These are phyloP conservation scores for Gymnoscelis rufifasciata DNA, from an alignment of 2,888 invertebrate species.

Conservation along the genomic window DNA sequence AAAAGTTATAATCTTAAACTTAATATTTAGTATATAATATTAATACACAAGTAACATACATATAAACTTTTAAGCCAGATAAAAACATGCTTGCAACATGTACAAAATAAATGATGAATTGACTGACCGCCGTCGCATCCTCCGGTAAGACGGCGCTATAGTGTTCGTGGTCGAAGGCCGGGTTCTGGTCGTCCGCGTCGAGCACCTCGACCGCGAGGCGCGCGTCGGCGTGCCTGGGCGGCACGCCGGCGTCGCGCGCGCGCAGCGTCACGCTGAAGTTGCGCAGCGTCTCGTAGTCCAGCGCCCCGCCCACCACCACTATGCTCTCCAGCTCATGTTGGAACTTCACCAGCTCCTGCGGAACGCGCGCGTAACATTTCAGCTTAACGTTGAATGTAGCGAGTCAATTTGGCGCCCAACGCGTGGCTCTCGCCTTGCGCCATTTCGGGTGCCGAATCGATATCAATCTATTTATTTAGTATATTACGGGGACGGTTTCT, in stretches of 20 bases:
- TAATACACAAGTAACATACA: no score
- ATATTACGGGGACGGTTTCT: no score
- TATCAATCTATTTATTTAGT: no score
- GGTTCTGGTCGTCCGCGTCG: conserved; percentile 96
- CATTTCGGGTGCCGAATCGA: no score
- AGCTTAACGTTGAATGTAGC: background rate
- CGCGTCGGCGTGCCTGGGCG: conserved; percentile 87
- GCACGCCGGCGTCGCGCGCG: conserved; percentile 89
- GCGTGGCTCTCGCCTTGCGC: no score
- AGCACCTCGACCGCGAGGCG: conserved; percentile 85
- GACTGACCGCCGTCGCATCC: conserved; percentile 74
- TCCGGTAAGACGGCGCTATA: conserved; percentile 85
- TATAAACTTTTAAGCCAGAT: no score
- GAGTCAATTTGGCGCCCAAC: background rate
- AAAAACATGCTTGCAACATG: no score
- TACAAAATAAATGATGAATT: no score
- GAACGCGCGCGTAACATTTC: no score
- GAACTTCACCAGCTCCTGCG: conserved; percentile 89
- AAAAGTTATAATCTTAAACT: no score
- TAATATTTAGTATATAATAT: no score
- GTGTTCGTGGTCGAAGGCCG: conserved; percentile 86
- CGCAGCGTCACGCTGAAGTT: conserved; percentile 88
- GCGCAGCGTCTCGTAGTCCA: conserved; percentile 89
- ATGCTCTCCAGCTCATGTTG: conserved; percentile 92
- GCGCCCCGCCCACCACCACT: conserved; percentile 85